Evolutionary conservation across 2,113 vertebrate genomes (phyloP), one percentile per base, ranked within the genome.

Genomic region (Eolophus roseicapilla): DNA sequence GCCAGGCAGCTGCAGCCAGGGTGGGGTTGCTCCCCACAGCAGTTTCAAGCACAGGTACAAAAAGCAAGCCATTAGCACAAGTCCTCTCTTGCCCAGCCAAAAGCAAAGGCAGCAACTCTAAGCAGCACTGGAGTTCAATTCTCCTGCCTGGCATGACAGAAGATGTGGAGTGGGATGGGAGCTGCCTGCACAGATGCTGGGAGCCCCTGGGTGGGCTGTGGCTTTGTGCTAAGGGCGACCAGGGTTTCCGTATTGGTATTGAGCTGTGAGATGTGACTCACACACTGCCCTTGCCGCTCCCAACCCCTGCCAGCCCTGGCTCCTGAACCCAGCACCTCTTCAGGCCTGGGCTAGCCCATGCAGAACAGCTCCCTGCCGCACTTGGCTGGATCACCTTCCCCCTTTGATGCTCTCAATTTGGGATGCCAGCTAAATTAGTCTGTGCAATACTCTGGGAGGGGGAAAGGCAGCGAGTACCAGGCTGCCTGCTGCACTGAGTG

Each of bases 241-340:
- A 2, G n/a, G 13, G 68, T 59, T 81, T 74, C 64, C 49, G 41
- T 65, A 17, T 29, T 1, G 4, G 24, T 52, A 92, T 69, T 86
- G 68, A 41, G 18, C 1, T 13, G n/a, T 4, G 12, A 84, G 43
- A 7, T 5, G 55, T 71, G 82, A 82, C 37, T 92, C 74, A 60
- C 4, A 3, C 1, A 0, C 67, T 17, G 2, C 31, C 50, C 31
- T 78, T 0, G 0, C 57, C 0, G 0, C 82, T 93, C 71, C 88
- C 84, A 83, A 19, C 19, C 37, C 65, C 79, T 29, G 44, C 86
- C 6, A 2, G 69, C 57, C 70, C 35, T 15, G 2, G 67, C 55
- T 79, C 62, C 83, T 15, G 4, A 77, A 81, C 41, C 78, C 8
- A 1, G 57, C 11, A 12, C 39, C 59, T 76, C 47, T 47, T 73